A percentile compares a stretch with the other conserved stretches of the same genome.
Conservation (phyloP, 2,797 vertebrate genomes). For the Aldrovandia affinis region DNA sequence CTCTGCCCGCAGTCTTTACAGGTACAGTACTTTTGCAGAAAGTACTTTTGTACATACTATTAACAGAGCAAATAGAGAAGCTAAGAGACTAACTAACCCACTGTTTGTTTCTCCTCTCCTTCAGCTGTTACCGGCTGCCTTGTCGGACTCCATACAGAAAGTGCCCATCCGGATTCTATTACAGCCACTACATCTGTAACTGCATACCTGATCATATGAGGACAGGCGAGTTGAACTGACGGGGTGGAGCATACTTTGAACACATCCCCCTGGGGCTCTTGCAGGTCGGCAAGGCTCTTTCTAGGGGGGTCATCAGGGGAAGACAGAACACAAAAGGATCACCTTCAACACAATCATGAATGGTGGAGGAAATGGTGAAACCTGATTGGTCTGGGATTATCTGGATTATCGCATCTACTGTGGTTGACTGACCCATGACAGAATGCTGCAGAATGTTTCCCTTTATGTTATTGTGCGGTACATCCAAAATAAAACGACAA, state of each 20-base stretch:
- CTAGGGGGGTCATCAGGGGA: background rate
- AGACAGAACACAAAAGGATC: background rate
- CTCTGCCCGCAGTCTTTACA: background rate
- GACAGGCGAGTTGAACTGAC: conserved; percentile 15
- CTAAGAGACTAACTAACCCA: background rate
- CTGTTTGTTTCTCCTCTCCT: background rate
- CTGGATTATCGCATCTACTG: background rate
- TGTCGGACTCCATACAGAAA: conserved; percentile 31
- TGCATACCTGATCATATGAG: conserved; percentile 38
- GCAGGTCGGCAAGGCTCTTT: background rate
- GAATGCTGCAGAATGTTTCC: background rate
- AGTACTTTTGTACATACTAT: no score
- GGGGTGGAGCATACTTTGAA: background rate
- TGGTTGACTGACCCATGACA: background rate
- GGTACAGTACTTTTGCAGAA: no score
- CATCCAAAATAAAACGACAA: background rate
- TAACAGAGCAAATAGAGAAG: background rate
- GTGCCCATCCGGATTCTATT: conserved; percentile 26
- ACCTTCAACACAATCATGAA: background rate
- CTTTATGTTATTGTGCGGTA: background rate
- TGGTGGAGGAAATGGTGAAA: background rate
- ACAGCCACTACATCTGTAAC: conserved; percentile 34
- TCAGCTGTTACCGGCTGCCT: conserved; percentile 40
- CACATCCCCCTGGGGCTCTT: background rate
- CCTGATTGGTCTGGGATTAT: background rate